Base-by-base conservation (phyloP, 1,140 invertebrate genomes). In the Platyscapa corneri region DNA sequence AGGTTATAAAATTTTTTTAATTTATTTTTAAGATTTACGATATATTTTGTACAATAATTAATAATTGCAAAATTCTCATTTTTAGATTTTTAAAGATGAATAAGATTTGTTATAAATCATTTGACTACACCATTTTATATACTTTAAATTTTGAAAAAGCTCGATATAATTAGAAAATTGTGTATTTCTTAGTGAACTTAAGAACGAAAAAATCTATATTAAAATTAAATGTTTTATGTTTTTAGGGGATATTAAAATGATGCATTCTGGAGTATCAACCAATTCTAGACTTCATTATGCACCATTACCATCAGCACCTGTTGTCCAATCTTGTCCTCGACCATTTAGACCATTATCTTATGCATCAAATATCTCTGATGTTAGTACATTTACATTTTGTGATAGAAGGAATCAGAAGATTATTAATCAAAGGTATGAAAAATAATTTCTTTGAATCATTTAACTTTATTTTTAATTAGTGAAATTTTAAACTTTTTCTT, bases 341-440 rank as follows among this genome's bases (percentile, higher is more conserved):
- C 91, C 92, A n/a, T 92, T 92, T 86, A 87, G 92, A 84, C 91
- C 92, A 79, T 88, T 92, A 79, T 93, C 91, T 81, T 92, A 92
- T 89, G 90, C 91, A 14, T 92, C 92, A 30, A 93, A 92, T 86
- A 74, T 93, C 91, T 81, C 91, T 80, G 90, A 90, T 64, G 89
- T 88, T 87, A 90, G 92, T 74, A 92, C 91, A 12, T 91, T 91
- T 32, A 92, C 89, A 81, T 88, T 92, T 75, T 92, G 92, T 67
- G 92, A 93, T 83, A 91, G 91, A 46, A 90, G 90, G 86, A 92
- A 89, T 87, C 91, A 88, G 85, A 93, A 93, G 86, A 90, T 93
- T 86, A 91, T 91, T 64, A 93, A 93, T 91, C 91, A 92, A 81
- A 93, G 92, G 92, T 93, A 88, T 76, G 67, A 74, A 64, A 82